These are phyloP conservation scores for Laterallus jamaicensis DNA, from an alignment of 2,113 vertebrate genomes.

Conservation along the genomic window DNA sequence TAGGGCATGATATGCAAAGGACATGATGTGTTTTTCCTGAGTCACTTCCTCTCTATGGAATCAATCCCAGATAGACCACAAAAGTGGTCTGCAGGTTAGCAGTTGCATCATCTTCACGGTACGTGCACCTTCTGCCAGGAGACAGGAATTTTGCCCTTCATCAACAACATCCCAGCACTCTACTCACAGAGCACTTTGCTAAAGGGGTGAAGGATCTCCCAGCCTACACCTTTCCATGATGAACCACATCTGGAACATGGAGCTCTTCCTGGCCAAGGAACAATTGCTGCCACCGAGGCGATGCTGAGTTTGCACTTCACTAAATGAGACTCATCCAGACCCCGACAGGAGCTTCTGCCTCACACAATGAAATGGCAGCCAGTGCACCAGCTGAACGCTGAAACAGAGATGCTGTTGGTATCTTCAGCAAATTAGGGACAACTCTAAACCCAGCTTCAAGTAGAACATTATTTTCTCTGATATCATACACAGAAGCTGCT, in stretches of 20 bases:
- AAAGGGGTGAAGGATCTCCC: background rate
- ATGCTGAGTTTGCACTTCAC: background rate
- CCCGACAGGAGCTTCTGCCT: background rate
- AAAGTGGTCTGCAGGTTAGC: background rate
- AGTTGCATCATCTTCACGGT: background rate
- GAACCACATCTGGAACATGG: background rate
- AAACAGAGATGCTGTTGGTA: background rate
- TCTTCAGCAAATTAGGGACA: conserved; percentile 15
- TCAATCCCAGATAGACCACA: background rate
- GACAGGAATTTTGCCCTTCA: background rate
- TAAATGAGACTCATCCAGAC: background rate
- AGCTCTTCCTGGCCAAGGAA: background rate
- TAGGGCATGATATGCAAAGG: background rate
- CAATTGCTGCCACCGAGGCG: background rate
- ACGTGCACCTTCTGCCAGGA: background rate
- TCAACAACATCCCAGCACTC: background rate
- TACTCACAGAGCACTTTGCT: background rate
- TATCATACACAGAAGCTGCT: conserved; percentile 39
- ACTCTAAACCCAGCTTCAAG: conserved; percentile 1
- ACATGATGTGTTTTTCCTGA: background rate
- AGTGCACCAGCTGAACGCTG: background rate
- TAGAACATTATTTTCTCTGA: conserved; percentile 9
- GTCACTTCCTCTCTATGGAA: background rate
- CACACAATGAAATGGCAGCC: background rate
- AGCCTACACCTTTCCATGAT: background rate